Evolutionary conservation across 2,113 vertebrate genomes (phyloP).

Genomic region (Poeciliopsis occidentalis): DNA sequence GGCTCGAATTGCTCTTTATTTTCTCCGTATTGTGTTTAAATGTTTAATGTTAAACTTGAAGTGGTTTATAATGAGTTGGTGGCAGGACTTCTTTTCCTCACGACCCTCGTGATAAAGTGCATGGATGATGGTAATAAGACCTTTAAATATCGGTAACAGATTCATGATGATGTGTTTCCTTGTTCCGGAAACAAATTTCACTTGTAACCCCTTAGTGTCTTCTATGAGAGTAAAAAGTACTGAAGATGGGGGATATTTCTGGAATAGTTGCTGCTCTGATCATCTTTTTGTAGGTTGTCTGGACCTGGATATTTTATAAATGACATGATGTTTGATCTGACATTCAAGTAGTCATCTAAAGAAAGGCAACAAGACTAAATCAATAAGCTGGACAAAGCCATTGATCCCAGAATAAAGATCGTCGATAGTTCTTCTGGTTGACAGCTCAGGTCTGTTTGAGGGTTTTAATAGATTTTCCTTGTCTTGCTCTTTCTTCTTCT

Average conservation of each 20-base stretch:
- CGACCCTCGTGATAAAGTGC: background rate
- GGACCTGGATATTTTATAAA: slow-evolving; percentile 3
- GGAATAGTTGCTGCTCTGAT: background rate
- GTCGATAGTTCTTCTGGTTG: slow-evolving; percentile 56
- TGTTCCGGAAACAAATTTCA: background rate
- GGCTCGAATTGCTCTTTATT: slow-evolving; percentile 39
- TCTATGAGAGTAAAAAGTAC: background rate
- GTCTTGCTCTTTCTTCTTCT: background rate
- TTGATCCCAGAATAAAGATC: slow-evolving; percentile 63
- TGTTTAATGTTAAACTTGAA: slow-evolving; percentile 34
- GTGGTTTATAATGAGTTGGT: slow-evolving; percentile 7
- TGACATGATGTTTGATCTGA: slow-evolving; percentile 1
- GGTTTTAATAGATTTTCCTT: slow-evolving; percentile 42
- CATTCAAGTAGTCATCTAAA: slow-evolving; percentile 9
- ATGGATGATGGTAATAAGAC: background rate
- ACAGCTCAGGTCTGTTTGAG: slow-evolving; percentile 28
- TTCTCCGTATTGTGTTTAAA: slow-evolving; percentile 26
- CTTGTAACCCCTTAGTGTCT: background rate
- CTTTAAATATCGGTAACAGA: background rate
- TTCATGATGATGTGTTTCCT: background rate
- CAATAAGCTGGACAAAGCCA: slow-evolving; percentile 45
- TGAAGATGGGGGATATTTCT: background rate
- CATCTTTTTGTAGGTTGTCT: background rate
- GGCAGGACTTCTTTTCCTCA: background rate
- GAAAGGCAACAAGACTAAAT: slow-evolving; percentile 52